phyloP scores from a whole-genome alignment of 2,888 invertebrate genomes.

The Synanthedon formicaeformis region DNA sequence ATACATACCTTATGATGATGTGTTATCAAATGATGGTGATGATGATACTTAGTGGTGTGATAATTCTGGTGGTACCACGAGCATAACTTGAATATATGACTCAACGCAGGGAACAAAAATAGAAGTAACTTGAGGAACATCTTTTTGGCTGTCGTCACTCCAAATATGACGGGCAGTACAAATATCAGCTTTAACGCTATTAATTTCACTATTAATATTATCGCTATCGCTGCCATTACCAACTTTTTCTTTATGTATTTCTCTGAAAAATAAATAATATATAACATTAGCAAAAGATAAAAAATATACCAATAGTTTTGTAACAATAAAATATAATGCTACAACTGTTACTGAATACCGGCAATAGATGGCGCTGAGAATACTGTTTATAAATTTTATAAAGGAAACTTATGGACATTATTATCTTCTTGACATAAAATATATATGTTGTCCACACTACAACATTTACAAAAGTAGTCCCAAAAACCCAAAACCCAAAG shows the following conservation, averaged over 20 bases:
- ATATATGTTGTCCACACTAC: too few relatives aligned
- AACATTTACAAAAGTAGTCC: too few relatives aligned
- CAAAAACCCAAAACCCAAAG: too few relatives aligned
- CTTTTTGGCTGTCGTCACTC: conserved; percentile 86
- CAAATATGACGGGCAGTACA: conserved; percentile 81
- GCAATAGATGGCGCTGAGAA: too few relatives aligned
- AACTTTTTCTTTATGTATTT: conserved; percentile 82
- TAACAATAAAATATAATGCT: too few relatives aligned
- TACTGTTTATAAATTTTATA: too few relatives aligned
- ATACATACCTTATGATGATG: conserved; percentile 74
- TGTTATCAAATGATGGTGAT: conserved; percentile 84
- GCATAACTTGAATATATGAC: conserved; percentile 87
- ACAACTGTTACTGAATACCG: too few relatives aligned
- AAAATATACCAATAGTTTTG: too few relatives aligned
- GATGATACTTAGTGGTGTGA: conserved; percentile 81
- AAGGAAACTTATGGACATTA: too few relatives aligned
- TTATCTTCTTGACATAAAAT: too few relatives aligned
- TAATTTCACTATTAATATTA: conserved; percentile 82
- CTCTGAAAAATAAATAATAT: conserved; percentile 59
- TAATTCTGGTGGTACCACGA: conserved; percentile 82
- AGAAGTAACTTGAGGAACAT: conserved; percentile 82
- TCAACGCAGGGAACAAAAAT: conserved; percentile 84
- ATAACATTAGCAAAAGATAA: not conserved
- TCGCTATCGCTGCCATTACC: conserved; percentile 78
- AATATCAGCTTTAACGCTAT: conserved; percentile 85